Conservation (phyloP, 2,797 vertebrate genomes). For the Dendrocincla fuliginosa region DNA sequence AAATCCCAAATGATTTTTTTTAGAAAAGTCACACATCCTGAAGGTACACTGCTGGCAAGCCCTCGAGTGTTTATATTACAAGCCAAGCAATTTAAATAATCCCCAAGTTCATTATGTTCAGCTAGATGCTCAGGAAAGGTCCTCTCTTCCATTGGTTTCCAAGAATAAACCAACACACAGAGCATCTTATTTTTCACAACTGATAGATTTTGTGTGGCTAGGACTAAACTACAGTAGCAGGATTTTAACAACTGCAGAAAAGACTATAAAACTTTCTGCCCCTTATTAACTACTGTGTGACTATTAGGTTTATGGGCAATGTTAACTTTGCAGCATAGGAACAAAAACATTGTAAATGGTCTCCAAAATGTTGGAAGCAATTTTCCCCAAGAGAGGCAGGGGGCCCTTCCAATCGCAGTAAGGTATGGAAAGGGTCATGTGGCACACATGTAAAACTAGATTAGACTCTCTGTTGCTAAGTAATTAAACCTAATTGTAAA, state of each 20-base stretch:
- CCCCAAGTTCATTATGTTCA: constrained; percentile 13
- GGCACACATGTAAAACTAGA: constrained; percentile 49
- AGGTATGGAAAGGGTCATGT: constrained; percentile 24
- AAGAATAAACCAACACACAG: neutral
- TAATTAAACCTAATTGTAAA: constrained; percentile 71
- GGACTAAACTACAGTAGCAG: constrained; percentile 58
- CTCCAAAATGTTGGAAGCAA: constrained; percentile 60
- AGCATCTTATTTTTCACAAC: neutral
- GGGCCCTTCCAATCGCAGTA: neutral
- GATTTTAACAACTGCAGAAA: constrained; percentile 68
- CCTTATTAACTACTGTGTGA: constrained; percentile 68
- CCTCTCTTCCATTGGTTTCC: constrained; percentile 11
- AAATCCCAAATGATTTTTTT: neutral
- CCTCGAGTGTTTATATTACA: neutral
- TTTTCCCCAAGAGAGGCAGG: constrained; percentile 55
- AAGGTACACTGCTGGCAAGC: constrained; percentile 31
- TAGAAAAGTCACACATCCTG: constrained; percentile 30
- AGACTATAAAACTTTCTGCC: constrained; percentile 73
- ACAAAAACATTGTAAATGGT: constrained; percentile 55
- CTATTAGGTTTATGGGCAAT: constrained; percentile 66
- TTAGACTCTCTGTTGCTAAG: constrained; percentile 58
- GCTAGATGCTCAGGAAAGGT: constrained; percentile 1
- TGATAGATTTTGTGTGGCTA: neutral
- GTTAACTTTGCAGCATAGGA: constrained; percentile 62
- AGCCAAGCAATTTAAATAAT: constrained; percentile 35